Conservation (phyloP, 2,113 vertebrate genomes). For the Lucifuga dentata region DNA sequence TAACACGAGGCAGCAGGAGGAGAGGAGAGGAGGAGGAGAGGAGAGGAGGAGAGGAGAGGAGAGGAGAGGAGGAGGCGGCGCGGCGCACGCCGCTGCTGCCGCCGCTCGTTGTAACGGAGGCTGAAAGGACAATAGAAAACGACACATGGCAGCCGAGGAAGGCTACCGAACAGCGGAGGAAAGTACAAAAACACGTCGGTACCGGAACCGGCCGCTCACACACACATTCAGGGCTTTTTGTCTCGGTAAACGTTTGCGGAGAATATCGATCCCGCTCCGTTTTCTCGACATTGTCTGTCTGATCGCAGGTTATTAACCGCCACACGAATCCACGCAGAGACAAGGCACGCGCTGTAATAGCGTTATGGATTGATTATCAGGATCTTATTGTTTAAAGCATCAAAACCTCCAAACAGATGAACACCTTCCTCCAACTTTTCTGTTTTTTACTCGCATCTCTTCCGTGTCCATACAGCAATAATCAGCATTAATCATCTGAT, state of each 20-base stretch:
- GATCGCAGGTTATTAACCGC: neutral
- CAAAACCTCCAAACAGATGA: too few species aligned
- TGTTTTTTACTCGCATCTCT: too few species aligned
- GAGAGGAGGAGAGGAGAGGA: neutral
- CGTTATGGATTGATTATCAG: conserved; percentile 66
- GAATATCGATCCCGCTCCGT: conserved; percentile 28
- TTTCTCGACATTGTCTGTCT: conserved; percentile 27
- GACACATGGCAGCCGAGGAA: conserved; percentile 69
- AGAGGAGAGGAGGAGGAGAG: conserved; percentile 20
- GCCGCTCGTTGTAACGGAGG: conserved; percentile 69
- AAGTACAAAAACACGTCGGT: neutral
- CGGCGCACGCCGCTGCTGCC: conserved; percentile 61
- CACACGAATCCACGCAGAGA: conserved; percentile 3
- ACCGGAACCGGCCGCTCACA: neutral
- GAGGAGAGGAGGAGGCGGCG: conserved; percentile 31
- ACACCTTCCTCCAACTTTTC: neutral
- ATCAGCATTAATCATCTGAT: too few species aligned
- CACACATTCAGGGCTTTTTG: neutral
- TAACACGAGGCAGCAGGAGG: conserved; percentile 62
- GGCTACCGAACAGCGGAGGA: neutral
- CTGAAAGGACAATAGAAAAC: conserved; percentile 78
- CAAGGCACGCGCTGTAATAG: conserved; percentile 34
- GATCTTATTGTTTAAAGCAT: conserved; percentile 61
- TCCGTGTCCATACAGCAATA: too few species aligned
- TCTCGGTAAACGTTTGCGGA: conserved; percentile 13